Conservation (phyloP, 2,113 vertebrate genomes). For the Procavia capensis region DNA sequence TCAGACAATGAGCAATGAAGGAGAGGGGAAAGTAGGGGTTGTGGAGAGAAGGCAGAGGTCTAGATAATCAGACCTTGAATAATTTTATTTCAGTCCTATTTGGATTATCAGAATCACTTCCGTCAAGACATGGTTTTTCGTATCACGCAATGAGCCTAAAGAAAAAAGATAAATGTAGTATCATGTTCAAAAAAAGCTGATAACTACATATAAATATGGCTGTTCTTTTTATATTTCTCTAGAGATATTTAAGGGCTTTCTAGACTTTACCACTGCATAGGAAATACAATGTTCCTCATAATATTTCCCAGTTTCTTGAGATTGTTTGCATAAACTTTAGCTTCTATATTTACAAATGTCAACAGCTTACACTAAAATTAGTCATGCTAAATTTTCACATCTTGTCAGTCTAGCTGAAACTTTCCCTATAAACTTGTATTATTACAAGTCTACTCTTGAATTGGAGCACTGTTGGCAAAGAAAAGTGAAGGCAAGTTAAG, state of each 20-base stretch:
- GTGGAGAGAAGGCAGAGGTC: neutral
- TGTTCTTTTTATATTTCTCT: neutral
- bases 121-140: conserved; percentile 54
- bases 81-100: conserved; percentile 34
- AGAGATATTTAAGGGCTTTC: conserved; percentile 50
- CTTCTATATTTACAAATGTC: conserved; percentile 74
- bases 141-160: conserved; percentile 53
- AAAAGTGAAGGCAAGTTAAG: no score
- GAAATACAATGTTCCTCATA: conserved; percentile 50
- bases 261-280: conserved; percentile 3
- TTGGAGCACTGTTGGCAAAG: no score
- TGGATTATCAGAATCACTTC: conserved; percentile 61
- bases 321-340: conserved; percentile 46
- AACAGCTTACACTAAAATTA: conserved; percentile 62
- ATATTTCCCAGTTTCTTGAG: conserved; percentile 57
- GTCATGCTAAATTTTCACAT: conserved; percentile 23
- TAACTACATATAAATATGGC: conserved; percentile 36
- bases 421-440: neutral
- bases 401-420: conserved; percentile 21
- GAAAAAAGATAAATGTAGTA: conserved; percentile 40
- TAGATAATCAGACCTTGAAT: neutral
- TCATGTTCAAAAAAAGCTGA: conserved; percentile 26
- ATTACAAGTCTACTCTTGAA: neutral
- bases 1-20: neutral
- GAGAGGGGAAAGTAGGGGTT: neutral